phyloP scores from a whole-genome alignment of 2,888 invertebrate species.

The Actias luna region DNA sequence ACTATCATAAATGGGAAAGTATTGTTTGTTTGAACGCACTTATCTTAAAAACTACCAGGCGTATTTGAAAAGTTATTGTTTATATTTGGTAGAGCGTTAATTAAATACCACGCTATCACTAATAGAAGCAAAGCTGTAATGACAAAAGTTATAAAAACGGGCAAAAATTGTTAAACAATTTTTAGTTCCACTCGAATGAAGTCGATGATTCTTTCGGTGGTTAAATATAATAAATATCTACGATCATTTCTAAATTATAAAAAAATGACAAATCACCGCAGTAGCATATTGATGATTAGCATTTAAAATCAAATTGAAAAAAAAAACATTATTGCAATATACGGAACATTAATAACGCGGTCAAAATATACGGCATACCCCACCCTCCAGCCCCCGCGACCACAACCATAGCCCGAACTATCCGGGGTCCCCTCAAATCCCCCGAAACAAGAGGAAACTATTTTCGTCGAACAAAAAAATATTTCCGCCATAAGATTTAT shows the following conservation, averaged over 20 bases:
- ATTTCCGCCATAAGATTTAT: conserved; percentile 77
- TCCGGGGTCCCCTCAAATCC: conserved; percentile 49
- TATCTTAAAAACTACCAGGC: no score
- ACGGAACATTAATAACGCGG: conserved; percentile 26
- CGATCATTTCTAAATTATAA: background rate
- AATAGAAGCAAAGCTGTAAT: no score
- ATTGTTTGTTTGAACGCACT: no score
- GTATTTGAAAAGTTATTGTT: no score
- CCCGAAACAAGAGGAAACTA: conserved; percentile 76
- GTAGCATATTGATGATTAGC: conserved; percentile 10
- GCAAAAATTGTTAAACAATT: no score
- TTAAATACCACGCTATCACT: no score
- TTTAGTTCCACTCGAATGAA: no score
- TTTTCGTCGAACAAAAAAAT: conserved; percentile 78
- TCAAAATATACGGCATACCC: conserved; percentile 29
- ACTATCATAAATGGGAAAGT: background rate
- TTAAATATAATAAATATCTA: background rate
- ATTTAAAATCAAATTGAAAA: conserved; percentile 23
- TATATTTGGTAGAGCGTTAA: no score
- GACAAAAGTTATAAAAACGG: no score
- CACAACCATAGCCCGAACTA: conserved; percentile 25
- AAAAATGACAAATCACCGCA: background rate
- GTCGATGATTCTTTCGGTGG: no score
- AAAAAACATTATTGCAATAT: conserved; percentile 55
- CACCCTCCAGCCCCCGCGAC: background rate